Conservation (phyloP, 2,888 invertebrate species). For the Dryobota labecula region DNA sequence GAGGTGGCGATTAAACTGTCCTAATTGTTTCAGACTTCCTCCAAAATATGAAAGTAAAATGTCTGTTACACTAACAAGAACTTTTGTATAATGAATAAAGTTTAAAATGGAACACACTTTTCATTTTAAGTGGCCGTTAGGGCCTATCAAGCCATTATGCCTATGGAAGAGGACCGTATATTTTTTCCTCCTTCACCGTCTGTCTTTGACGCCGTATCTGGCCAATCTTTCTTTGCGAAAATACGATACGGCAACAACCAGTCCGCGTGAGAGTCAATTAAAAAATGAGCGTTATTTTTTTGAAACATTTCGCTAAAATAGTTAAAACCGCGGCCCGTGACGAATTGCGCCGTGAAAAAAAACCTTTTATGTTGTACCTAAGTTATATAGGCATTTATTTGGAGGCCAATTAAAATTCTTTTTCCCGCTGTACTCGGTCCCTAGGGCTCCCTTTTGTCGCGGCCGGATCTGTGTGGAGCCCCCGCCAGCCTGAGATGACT, state of each 20-base stretch:
- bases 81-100: slow-evolving; percentile 79
- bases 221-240: slow-evolving; percentile 65
- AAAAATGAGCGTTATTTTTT: slow-evolving; percentile 64
- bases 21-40: slow-evolving; percentile 75
- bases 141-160: slow-evolving; percentile 78
- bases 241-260: slow-evolving; percentile 66
- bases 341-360: slow-evolving; percentile 73
- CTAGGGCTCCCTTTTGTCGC: slow-evolving; percentile 82
- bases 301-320: slow-evolving; percentile 67
- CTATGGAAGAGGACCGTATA: slow-evolving; percentile 66
- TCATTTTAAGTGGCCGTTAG: slow-evolving; percentile 79
- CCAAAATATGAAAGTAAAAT: slow-evolving; percentile 78
- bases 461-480: slow-evolving; percentile 80
- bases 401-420: slow-evolving; percentile 86
- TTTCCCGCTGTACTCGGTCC: slow-evolving; percentile 78
- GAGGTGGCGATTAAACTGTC: slow-evolving; percentile 70
- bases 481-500: slow-evolving; percentile 76
- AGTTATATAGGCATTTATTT: slow-evolving; percentile 82
- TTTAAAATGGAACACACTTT: slow-evolving; percentile 80
- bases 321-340: slow-evolving; percentile 67
- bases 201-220: slow-evolving; percentile 69
- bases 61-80: slow-evolving; percentile 77
- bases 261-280: slow-evolving; percentile 63
- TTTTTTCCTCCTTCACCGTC: slow-evolving; percentile 60
- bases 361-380: slow-evolving; percentile 74